These are phyloP conservation scores for Nannoperca australis DNA, from an alignment of 2,797 vertebrate genomes.

Conservation along the genomic window DNA sequence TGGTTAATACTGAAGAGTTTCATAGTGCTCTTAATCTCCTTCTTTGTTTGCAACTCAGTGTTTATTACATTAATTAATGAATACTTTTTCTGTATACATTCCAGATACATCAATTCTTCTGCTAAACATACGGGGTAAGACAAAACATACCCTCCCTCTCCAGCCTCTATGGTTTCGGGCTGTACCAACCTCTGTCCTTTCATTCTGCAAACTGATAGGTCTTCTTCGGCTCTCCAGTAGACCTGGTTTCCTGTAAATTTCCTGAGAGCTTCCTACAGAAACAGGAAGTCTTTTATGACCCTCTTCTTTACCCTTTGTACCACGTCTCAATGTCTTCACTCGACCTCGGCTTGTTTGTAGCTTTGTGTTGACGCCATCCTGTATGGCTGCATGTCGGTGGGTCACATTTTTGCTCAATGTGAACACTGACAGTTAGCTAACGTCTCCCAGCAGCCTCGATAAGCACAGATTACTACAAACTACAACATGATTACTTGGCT, in stretches of 20 bases:
- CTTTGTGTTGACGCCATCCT: slow-evolving; percentile 12
- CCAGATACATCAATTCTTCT: not conserved
- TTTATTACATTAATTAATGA: no score
- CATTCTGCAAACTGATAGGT: slow-evolving; percentile 6
- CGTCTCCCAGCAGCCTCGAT: slow-evolving; percentile 23
- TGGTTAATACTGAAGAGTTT: not conserved
- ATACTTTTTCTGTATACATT: not conserved
- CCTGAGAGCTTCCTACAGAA: slow-evolving; percentile 11
- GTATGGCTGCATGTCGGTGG: not conserved
- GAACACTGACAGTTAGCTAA: slow-evolving; percentile 22
- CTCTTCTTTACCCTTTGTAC: not conserved
- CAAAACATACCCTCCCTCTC: not conserved
- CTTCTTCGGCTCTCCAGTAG: slow-evolving; percentile 12
- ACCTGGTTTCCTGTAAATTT: slow-evolving; percentile 36
- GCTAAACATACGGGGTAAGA: not conserved
- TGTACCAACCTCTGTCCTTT: not conserved
- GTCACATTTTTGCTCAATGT: slow-evolving; percentile 38
- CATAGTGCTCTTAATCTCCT: no score
- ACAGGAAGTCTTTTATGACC: slow-evolving; percentile 55
- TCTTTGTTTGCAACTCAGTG: no score
- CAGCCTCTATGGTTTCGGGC: not conserved
- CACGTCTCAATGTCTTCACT: slow-evolving; percentile 11
- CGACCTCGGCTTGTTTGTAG: slow-evolving; percentile 39
- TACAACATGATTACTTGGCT: slow-evolving; percentile 67
- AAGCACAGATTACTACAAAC: slow-evolving; percentile 64